phyloP scores from a whole-genome alignment of 2,888 invertebrate genomes.

The Buathra laborator region DNA sequence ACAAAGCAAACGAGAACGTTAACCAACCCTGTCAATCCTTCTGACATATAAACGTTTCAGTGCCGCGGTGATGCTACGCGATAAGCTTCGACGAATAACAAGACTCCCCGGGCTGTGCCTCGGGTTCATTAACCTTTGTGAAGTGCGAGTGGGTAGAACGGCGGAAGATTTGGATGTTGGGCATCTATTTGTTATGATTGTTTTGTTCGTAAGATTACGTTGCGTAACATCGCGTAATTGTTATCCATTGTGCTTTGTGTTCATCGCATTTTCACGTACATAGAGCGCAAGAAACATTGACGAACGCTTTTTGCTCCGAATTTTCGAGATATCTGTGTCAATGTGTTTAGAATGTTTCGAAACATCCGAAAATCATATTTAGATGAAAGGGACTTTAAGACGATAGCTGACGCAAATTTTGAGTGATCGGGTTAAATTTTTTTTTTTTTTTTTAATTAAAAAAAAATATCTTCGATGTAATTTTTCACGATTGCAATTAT shows the following conservation, averaged over 20 bases:
- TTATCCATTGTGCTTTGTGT: too few species aligned
- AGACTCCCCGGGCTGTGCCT: background rate
- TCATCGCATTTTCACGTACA: too few species aligned
- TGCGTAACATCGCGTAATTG: too few species aligned
- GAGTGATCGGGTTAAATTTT: background rate
- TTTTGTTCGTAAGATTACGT: too few species aligned
- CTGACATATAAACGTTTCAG: slow-evolving; percentile 23
- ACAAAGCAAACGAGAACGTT: slow-evolving; percentile 40
- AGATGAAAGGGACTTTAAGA: background rate
- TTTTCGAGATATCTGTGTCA: too few species aligned
- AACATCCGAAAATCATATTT: background rate
- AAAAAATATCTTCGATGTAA: too few species aligned
- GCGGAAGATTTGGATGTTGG: background rate
- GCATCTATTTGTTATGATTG: too few species aligned
- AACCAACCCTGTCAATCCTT: slow-evolving; percentile 42
- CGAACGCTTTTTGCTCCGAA: too few species aligned
- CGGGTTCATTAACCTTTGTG: background rate
- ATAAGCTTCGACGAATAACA: slow-evolving; percentile 2
- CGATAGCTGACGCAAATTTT: background rate
- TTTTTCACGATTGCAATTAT: too few species aligned
- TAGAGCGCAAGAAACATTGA: too few species aligned
- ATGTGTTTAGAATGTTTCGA: too few species aligned
- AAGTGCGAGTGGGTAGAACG: background rate
- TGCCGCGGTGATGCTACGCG: slow-evolving; percentile 2
- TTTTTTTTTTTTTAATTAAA: too few species aligned